Conservation (phyloP, 2,888 invertebrate species). For the Horisme vitalbata region DNA sequence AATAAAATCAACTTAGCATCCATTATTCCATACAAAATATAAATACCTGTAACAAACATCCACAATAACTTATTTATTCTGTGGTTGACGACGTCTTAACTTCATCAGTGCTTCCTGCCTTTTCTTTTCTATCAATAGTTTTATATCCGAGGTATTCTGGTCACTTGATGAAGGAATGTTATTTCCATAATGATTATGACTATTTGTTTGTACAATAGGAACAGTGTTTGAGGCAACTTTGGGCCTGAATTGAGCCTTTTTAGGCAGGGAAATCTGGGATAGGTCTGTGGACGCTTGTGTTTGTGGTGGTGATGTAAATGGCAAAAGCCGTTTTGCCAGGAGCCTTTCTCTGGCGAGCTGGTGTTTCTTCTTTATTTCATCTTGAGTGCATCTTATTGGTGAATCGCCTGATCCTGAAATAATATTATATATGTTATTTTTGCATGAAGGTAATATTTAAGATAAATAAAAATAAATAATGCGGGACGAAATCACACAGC, state of each 20-base stretch:
- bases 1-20: slow-evolving; percentile 24
- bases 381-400: slow-evolving; percentile 77
- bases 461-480: no score
- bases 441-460: no score
- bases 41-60: slow-evolving; percentile 19
- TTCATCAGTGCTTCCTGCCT: slow-evolving; percentile 75
- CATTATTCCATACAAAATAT: slow-evolving; percentile 15
- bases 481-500: no score
- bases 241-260: slow-evolving; percentile 54
- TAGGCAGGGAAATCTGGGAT: slow-evolving; percentile 24
- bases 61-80: slow-evolving; percentile 40
- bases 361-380: slow-evolving; percentile 85
- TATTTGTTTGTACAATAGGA: slow-evolving; percentile 26
- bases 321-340: slow-evolving; percentile 74
- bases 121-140: slow-evolving; percentile 70
- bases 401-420: slow-evolving; percentile 56
- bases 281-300: slow-evolving; percentile 27
- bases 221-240: slow-evolving; percentile 43
- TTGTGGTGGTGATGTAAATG: slow-evolving; percentile 61
- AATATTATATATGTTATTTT: not conserved
- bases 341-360: slow-evolving; percentile 83
- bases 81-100: slow-evolving; percentile 61
- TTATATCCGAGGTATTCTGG: slow-evolving; percentile 46
- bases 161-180: not conserved
- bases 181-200: slow-evolving; percentile 29